These are phyloP conservation scores for Diachasmimorpha longicaudata DNA, from an alignment of 1,140 invertebrate genomes.

Conservation along the genomic window DNA sequence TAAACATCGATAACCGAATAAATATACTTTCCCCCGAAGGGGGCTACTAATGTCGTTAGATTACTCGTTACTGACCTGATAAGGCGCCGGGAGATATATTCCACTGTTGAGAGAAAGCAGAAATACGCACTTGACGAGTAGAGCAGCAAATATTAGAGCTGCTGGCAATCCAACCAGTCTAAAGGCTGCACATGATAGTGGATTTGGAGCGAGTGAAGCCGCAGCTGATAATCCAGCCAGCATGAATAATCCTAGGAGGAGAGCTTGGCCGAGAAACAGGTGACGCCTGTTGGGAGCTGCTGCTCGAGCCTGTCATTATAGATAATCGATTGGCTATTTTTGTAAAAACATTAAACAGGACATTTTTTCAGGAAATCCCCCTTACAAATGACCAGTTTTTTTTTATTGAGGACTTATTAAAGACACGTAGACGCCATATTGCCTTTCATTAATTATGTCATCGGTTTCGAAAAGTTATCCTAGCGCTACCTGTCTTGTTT, in stretches of 20 bases:
- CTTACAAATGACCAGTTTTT: background rate
- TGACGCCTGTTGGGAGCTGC: slow-evolving; percentile 85
- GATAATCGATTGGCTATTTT: background rate
- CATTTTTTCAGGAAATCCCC: too few species aligned
- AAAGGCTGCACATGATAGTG: slow-evolving; percentile 81
- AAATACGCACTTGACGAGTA: slow-evolving; percentile 94
- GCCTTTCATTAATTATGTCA: too few species aligned
- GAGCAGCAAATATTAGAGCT: slow-evolving; percentile 86
- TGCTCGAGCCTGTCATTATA: slow-evolving; percentile 67
- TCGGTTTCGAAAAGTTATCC: too few species aligned
- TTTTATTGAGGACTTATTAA: too few species aligned
- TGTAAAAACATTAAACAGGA: background rate
- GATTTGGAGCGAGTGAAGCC: slow-evolving; percentile 79
- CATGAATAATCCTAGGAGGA: slow-evolving; percentile 85
- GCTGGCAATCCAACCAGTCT: slow-evolving; percentile 86
- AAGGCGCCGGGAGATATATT: slow-evolving; percentile 91
- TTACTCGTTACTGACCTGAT: slow-evolving; percentile 66
- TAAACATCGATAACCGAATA: background rate
- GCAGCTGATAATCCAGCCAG: slow-evolving; percentile 82
- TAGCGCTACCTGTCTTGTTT: too few species aligned
- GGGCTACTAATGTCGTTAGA: background rate
- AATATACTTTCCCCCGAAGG: too few species aligned
- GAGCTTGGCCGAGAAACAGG: slow-evolving; percentile 88
- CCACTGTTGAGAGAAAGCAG: slow-evolving; percentile 89
- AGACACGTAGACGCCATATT: too few species aligned